A percentile compares a stretch with the other conserved stretches of the same genome.
Evolutionary conservation across 2,113 vertebrate species (phyloP).

Genomic region (Eurystomus gularis): DNA sequence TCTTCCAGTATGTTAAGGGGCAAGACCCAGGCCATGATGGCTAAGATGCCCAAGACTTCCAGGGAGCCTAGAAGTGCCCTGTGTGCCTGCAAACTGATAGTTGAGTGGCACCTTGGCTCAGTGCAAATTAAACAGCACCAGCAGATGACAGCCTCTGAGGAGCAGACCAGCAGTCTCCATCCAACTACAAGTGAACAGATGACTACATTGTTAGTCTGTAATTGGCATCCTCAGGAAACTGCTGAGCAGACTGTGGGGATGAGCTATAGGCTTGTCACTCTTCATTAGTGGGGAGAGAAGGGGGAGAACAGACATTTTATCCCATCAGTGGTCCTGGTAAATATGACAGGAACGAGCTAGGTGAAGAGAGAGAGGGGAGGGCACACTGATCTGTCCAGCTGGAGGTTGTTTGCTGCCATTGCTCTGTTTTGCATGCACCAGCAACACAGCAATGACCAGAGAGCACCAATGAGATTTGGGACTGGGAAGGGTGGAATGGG

Average conservation of each 20-base stretch:
- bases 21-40: not conserved
- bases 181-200: not conserved
- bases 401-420: not conserved
- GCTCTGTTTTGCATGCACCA: not conserved
- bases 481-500: not conserved
- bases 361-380: too few species aligned
- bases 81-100: not conserved
- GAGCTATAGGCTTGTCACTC: not conserved
- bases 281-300: not conserved
- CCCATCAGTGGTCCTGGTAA: not conserved
- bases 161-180: not conserved
- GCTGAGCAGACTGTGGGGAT: not conserved
- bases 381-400: not conserved
- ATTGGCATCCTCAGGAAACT: not conserved
- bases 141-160: not conserved
- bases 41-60: not conserved
- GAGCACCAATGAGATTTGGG: not conserved
- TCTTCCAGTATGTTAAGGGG: not conserved
- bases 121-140: not conserved
- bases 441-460: not conserved
- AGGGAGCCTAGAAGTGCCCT: fast-evolving
- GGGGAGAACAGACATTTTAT: not conserved
- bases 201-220: not conserved
- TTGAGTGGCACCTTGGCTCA: not conserved
- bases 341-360: not conserved